phyloP scores from a whole-genome alignment of 2,113 vertebrate genomes.

The Sinosuthora webbiana region DNA sequence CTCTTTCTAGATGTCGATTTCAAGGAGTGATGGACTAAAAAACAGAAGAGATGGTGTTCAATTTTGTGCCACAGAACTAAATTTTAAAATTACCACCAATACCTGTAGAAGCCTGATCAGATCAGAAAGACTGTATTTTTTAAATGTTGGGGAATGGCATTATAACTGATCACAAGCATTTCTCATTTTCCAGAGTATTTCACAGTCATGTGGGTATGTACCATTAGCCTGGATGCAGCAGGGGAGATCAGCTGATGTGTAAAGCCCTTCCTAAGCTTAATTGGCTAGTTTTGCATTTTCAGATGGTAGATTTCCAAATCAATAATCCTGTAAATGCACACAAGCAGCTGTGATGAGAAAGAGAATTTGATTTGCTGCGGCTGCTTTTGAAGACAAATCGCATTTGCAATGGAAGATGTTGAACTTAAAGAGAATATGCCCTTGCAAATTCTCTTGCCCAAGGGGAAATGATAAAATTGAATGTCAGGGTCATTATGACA shows the following conservation, averaged over 20 bases:
- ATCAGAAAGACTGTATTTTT: not conserved
- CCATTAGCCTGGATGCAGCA: not conserved
- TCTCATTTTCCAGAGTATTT: not conserved
- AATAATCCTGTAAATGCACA: conserved; percentile 8
- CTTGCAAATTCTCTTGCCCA: conserved; percentile 38
- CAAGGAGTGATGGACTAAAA: not conserved
- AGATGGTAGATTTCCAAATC: conserved; percentile 46
- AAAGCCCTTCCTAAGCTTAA: conserved; percentile 22
- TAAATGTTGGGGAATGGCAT: not conserved
- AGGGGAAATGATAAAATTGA: conserved; percentile 34
- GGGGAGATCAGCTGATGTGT: conserved; percentile 7
- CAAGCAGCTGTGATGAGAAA: conserved; percentile 21
- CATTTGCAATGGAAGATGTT: conserved; percentile 29
- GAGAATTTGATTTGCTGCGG: conserved; percentile 41
- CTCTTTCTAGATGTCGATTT: not conserved
- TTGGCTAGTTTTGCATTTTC: conserved; percentile 22
- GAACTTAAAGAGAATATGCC: conserved; percentile 9
- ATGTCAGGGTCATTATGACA: conserved; percentile 45
- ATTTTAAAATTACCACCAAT: not conserved
- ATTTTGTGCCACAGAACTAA: not conserved
- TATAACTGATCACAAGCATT: not conserved
- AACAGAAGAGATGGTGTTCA: not conserved
- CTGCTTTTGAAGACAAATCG: conserved; percentile 36
- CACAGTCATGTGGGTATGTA: not conserved
- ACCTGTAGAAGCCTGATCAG: not conserved